phyloP scores from a whole-genome alignment of 2,888 invertebrate species.

The Clitarchus hookeri region DNA sequence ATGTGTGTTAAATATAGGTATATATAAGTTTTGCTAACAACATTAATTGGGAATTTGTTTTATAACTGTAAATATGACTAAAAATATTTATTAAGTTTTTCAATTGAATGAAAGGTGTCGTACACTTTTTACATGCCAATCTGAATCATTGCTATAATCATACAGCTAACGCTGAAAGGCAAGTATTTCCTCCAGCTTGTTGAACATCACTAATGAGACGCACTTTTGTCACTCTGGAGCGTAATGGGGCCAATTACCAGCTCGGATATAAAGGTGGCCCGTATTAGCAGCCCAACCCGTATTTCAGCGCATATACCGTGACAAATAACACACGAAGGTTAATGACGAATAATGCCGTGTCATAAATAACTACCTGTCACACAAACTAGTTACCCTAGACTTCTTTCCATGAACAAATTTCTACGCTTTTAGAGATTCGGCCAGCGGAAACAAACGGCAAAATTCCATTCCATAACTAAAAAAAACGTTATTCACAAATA shows the following conservation, averaged over 20 bases:
- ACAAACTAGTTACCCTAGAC: not conserved
- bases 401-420: not conserved
- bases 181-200: not conserved
- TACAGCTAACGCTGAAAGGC: not conserved
- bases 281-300: not conserved
- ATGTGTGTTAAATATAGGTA: no score
- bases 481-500: no score
- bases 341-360: not conserved
- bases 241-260: constrained; percentile 4
- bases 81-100: no score
- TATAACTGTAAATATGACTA: no score
- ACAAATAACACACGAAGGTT: not conserved
- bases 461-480: no score
- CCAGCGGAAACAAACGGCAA: not conserved
- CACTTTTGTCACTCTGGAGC: not conserved
- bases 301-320: not conserved
- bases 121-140: no score
- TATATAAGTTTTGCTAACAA: no score
- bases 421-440: not conserved
- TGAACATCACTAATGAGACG: not conserved
- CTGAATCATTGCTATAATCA: no score
- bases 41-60: no score
- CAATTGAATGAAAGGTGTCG: no score
- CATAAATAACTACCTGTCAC: not conserved
- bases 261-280: not conserved